Evolutionary conservation across 2,113 vertebrate species (phyloP).

Genomic region (Amphilophus citrinellus): DNA sequence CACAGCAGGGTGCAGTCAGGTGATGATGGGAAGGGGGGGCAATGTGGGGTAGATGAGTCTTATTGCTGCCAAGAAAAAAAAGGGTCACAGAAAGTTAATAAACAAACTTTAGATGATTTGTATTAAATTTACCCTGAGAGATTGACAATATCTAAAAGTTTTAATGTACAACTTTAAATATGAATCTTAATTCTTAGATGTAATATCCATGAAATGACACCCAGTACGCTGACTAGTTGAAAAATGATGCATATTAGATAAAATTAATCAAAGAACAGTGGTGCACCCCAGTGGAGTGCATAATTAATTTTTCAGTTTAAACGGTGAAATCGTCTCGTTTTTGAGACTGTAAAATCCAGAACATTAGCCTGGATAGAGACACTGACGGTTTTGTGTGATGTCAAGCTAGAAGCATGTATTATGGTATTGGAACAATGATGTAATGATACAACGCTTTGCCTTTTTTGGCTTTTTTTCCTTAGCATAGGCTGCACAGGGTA

Average conservation of each 20-base stretch:
- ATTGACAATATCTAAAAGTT: neutral
- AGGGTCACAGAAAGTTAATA: neutral
- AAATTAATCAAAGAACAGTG: conserved; percentile 16
- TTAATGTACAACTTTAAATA: conserved; percentile 7
- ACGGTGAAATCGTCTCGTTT: neutral
- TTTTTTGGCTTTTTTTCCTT: neutral
- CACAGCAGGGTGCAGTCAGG: neutral
- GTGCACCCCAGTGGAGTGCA: conserved; percentile 17
- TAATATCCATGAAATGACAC: conserved; percentile 31
- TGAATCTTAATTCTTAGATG: neutral
- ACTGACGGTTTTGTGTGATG: neutral
- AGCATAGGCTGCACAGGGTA: no score
- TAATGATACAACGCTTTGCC: neutral
- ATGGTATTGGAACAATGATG: neutral
- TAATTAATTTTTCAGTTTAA: conserved; percentile 19
- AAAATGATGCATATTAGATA: conserved; percentile 15
- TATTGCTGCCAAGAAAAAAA: neutral
- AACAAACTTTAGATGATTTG: neutral
- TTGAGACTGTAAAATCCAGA: neutral
- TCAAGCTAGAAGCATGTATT: neutral
- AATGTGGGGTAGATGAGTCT: neutral
- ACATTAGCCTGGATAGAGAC: neutral
- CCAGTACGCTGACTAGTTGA: neutral
- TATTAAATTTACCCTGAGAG: neutral
- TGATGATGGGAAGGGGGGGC: neutral